Evolutionary conservation across 2,113 vertebrate genomes (phyloP).

Genomic region (Empidonax traillii): DNA sequence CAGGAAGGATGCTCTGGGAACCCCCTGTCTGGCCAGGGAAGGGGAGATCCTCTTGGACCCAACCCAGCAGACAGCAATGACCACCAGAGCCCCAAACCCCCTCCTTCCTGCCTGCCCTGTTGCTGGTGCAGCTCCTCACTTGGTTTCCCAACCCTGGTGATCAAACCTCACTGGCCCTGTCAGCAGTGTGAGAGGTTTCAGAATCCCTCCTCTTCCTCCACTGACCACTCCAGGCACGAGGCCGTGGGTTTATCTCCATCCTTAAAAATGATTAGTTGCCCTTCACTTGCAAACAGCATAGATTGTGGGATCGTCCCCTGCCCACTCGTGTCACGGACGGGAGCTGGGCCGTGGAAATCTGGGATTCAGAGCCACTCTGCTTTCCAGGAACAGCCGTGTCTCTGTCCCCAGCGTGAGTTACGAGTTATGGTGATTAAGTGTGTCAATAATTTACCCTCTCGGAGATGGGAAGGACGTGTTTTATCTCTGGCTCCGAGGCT

Average conservation of each 20-base stretch:
- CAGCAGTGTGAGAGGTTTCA: neutral
- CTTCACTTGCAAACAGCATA: neutral
- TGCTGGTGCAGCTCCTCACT: neutral
- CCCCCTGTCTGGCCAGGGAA: neutral
- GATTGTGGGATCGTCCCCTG: neutral
- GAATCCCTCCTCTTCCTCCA: neutral
- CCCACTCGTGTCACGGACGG: neutral
- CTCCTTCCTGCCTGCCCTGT: neutral
- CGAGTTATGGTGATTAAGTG: constrained; percentile 3
- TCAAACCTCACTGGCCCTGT: neutral
- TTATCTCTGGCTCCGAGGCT: neutral
- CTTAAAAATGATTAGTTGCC: neutral
- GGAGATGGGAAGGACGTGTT: neutral
- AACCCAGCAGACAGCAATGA: neutral
- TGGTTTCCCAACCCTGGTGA: neutral
- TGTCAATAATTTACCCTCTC: constrained; percentile 16
- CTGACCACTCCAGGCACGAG: neutral
- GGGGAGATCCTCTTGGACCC: neutral
- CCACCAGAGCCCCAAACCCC: neutral
- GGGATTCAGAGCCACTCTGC: neutral
- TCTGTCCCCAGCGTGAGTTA: neutral
- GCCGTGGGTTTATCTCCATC: neutral
- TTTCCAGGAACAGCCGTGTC: constrained; percentile 28
- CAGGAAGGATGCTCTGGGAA: neutral
- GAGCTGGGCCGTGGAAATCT: neutral